Evolutionary conservation across 2,797 vertebrate genomes (phyloP).

Genomic region (Chrosomus eos): DNA sequence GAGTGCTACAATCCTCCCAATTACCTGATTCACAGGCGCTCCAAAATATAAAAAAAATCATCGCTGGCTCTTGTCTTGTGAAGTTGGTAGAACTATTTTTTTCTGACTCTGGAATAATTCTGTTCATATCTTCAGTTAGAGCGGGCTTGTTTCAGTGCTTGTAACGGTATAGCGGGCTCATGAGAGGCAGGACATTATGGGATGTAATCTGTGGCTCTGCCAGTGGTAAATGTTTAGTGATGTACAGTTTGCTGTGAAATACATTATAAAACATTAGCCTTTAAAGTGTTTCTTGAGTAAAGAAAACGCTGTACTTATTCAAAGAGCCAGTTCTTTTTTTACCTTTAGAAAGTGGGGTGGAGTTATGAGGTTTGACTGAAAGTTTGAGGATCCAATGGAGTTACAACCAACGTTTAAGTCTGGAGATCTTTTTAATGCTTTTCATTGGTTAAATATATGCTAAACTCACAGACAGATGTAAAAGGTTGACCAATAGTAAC

Average conservation of each 20-base stretch:
- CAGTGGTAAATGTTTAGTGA: neutral
- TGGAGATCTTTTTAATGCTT: neutral
- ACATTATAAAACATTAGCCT: too few relatives aligned
- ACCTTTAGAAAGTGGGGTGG: too few relatives aligned
- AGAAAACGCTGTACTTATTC: too few relatives aligned
- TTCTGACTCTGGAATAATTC: conserved; percentile 6
- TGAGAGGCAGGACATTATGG: neutral
- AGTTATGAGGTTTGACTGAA: too few relatives aligned
- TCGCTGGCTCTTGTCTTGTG: conserved; percentile 4
- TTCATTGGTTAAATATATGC: neutral
- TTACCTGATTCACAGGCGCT: neutral
- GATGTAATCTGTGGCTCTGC: neutral
- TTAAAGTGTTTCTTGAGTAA: too few relatives aligned
- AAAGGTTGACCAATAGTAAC: too few relatives aligned
- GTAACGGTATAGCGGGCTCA: neutral
- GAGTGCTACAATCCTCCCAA: conserved; percentile 13
- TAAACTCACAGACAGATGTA: neutral
- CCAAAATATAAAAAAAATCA: neutral
- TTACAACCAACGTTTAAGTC: neutral
- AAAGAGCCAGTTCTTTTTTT: too few relatives aligned
- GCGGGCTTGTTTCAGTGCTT: neutral
- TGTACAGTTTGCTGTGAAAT: neutral
- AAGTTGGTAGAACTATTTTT: neutral
- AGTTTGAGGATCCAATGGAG: too few relatives aligned
- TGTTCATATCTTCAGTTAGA: neutral